Conservation (phyloP, 2,888 invertebrate species). For the Drosophila mulleri region DNA sequence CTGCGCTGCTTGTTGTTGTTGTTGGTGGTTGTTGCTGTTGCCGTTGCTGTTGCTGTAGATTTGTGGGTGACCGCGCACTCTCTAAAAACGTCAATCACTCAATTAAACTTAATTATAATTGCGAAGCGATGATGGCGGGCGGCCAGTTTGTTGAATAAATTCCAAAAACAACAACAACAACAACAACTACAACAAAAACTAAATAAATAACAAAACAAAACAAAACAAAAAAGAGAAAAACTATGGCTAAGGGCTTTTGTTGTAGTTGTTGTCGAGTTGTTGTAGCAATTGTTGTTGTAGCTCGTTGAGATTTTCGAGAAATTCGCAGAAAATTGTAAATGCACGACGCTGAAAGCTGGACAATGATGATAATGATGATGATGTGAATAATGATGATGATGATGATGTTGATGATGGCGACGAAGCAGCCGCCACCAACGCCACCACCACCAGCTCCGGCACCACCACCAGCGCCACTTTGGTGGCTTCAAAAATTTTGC, state of each 20-base stretch:
- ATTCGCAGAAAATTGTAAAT: constrained; percentile 80
- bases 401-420: constrained; percentile 51
- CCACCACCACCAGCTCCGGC: constrained; percentile 20
- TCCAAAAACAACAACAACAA: constrained; percentile 22
- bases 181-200: background rate
- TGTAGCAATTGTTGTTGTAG: constrained; percentile 21
- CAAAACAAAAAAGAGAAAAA: background rate
- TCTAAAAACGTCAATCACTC: constrained; percentile 85
- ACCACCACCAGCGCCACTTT: constrained; percentile 26
- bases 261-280: constrained; percentile 16
- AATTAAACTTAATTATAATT: constrained; percentile 85
- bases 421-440: constrained; percentile 10
- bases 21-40: constrained; percentile 14
- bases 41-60: constrained; percentile 62
- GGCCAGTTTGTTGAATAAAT: constrained; percentile 62
- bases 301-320: constrained; percentile 75
- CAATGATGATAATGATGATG: constrained; percentile 54
- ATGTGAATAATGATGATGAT: constrained; percentile 30
- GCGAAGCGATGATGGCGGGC: constrained; percentile 82
- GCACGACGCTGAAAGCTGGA: constrained; percentile 62
- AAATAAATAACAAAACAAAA: too few relatives aligned
- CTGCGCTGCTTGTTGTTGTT: background rate
- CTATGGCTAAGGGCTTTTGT: constrained; percentile 24
- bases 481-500: constrained; percentile 46
- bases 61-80: constrained; percentile 80